Percentiles rank a stretch among this genome's conserved stretches.
These are phyloP conservation scores for Drosophila kepulauana DNA, from an alignment of 1,140 invertebrate species.

Conservation along the genomic window DNA sequence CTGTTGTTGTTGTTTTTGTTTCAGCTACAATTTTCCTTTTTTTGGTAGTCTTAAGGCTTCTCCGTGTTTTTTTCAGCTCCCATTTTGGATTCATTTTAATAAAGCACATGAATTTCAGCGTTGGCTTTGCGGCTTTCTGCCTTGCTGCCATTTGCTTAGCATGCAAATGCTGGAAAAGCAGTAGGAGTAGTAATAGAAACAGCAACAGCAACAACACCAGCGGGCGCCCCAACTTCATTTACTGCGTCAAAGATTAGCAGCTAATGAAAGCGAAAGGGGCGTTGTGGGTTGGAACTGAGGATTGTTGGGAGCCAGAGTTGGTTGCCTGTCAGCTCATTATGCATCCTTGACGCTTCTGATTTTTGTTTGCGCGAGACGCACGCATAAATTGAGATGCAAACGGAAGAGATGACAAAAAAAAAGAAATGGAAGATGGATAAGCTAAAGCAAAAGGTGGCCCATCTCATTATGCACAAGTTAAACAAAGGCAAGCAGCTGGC, in stretches of 20 bases:
- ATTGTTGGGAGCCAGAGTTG: neutral
- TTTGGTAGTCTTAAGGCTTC: constrained; percentile 4
- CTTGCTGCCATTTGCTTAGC: constrained; percentile 54
- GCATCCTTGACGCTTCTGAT: constrained; percentile 76
- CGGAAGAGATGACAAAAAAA: constrained; percentile 27
- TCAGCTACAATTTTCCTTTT: constrained; percentile 15
- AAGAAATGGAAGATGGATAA: constrained; percentile 10
- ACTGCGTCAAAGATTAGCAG: constrained; percentile 44
- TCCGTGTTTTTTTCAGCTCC: constrained; percentile 28
- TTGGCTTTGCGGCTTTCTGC: constrained; percentile 63
- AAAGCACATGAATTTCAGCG: constrained; percentile 74
- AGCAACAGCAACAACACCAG: constrained; percentile 7
- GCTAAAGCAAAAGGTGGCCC: constrained; percentile 18
- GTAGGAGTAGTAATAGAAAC: constrained; percentile 16
- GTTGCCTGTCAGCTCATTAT: constrained; percentile 65
- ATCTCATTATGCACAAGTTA: constrained; percentile 71
- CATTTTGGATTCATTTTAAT: constrained; percentile 79
- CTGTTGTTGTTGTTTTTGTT: constrained; percentile 9
- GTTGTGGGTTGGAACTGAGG: too few relatives aligned
- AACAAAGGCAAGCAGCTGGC: constrained; percentile 63
- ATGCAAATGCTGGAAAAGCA: constrained; percentile 62
- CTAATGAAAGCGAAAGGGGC: constrained; percentile 62
- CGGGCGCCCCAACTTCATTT: constrained; percentile 69
- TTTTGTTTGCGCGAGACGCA: constrained; percentile 73
- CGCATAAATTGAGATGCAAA: constrained; percentile 74